A percentile compares a stretch with the other conserved stretches of the same genome.
Evolutionary conservation across 2,888 invertebrate species (phyloP).

Genomic region (Lasioglossum leucozonium): DNA sequence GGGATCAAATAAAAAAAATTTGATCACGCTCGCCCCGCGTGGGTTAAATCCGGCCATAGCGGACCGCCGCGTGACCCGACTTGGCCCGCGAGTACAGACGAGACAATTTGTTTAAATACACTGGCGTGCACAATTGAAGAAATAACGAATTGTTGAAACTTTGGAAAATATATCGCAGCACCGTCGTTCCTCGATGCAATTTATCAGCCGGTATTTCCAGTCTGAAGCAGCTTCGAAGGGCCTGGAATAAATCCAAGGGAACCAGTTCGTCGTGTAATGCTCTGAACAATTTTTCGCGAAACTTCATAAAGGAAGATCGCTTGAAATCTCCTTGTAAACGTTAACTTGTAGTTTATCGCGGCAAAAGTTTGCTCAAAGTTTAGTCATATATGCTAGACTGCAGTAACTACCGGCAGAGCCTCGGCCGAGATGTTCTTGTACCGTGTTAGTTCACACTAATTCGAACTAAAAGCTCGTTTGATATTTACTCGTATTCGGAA

Average conservation of each 20-base stretch:
- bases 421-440: conserved; percentile 25
- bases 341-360: conserved; percentile 32
- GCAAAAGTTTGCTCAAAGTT: conserved; percentile 43
- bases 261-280: neutral
- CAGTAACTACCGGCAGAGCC: conserved; percentile 36
- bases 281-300: conserved; percentile 23
- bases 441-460: conserved; percentile 27
- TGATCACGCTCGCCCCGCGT: too few species aligned
- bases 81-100: too few species aligned
- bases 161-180: neutral
- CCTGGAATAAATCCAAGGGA: neutral
- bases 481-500: conserved; percentile 36
- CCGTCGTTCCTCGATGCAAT: neutral
- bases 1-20: too few species aligned
- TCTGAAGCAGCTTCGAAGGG: neutral
- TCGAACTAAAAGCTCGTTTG: conserved; percentile 41
- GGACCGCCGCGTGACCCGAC: too few species aligned
- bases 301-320: conserved; percentile 17
- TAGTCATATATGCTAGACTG: conserved; percentile 43
- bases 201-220: neutral
- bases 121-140: too few species aligned
- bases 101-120: too few species aligned
- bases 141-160: neutral
- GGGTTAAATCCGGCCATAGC: too few species aligned
- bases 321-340: conserved; percentile 17